These are phyloP conservation scores for Epsilonema sp. DNA, from an alignment of 2,888 invertebrate species.

Conservation along the genomic window DNA sequence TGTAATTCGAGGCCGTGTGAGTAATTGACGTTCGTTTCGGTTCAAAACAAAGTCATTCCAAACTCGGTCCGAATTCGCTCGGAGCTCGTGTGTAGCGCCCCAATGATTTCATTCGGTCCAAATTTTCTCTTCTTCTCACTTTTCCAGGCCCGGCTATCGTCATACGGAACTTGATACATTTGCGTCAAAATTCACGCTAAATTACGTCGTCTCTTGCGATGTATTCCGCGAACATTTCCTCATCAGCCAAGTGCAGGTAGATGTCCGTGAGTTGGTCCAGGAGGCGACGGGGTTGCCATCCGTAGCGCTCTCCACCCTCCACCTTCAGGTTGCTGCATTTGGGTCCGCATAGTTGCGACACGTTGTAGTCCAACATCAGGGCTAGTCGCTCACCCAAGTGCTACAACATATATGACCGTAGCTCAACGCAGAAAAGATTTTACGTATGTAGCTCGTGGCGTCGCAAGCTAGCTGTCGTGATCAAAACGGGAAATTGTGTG, in stretches of 20 bases:
- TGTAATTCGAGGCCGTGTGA: too few species aligned
- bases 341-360: constrained; percentile 72
- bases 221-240: constrained; percentile 40
- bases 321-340: constrained; percentile 22
- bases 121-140: too few species aligned
- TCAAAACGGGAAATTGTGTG: too few species aligned
- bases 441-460: too few species aligned
- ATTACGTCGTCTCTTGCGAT: constrained; percentile 79
- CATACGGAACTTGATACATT: too few species aligned
- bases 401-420: constrained; percentile 14
- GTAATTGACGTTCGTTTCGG: too few species aligned
- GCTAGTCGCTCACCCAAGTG: constrained; percentile 81
- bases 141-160: too few species aligned
- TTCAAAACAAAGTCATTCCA: too few species aligned
- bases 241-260: constrained; percentile 84
- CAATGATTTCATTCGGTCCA: too few species aligned
- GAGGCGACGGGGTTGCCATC: constrained; percentile 83
- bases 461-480: too few species aligned
- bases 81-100: too few species aligned
- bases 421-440: not conserved
- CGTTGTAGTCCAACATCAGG: constrained; percentile 93
- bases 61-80: too few species aligned
- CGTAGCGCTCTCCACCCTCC: constrained; percentile 81
- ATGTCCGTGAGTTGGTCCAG: constrained; percentile 81
- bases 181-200: constrained; percentile 14